Percentiles rank a stretch among this genome's conserved stretches.
Conservation (phyloP, 2,888 invertebrate genomes). For the Nymphalis c-album region DNA sequence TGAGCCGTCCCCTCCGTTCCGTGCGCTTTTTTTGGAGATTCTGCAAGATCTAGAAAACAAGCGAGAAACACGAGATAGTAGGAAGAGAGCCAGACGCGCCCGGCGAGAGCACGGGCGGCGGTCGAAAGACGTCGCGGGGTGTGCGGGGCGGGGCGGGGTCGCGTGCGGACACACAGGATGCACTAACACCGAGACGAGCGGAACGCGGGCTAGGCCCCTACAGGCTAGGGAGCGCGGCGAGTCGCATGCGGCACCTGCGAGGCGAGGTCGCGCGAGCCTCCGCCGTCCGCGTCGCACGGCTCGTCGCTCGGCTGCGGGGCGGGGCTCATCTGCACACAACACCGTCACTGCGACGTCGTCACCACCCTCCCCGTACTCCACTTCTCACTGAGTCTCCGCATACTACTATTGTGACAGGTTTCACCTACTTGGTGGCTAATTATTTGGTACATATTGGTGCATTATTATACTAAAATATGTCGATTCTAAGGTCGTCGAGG, state of each 20-base stretch:
- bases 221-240: slow-evolving; percentile 56
- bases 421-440: slow-evolving; percentile 46
- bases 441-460: slow-evolving; percentile 38
- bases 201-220: slow-evolving; percentile 75
- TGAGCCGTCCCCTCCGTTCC: slow-evolving; percentile 97
- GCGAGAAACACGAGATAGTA: slow-evolving; percentile 93
- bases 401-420: slow-evolving; percentile 48
- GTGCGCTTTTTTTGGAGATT: slow-evolving; percentile 99
- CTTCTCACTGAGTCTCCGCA: slow-evolving; percentile 79
- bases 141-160: slow-evolving; percentile 54
- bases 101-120: slow-evolving; percentile 66
- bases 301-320: slow-evolving; percentile 75
- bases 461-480: slow-evolving; percentile 31
- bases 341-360: slow-evolving; percentile 73
- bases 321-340: slow-evolving; percentile 81
- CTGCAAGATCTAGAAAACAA: slow-evolving; percentile 98
- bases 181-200: slow-evolving; percentile 74
- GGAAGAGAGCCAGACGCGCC: slow-evolving; percentile 83
- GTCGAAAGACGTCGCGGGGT: slow-evolving; percentile 59
- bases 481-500: slow-evolving; percentile 25
- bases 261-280: slow-evolving; percentile 74
- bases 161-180: slow-evolving; percentile 56
- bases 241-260: slow-evolving; percentile 73
- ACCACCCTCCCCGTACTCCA: slow-evolving; percentile 73
- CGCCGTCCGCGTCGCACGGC: slow-evolving; percentile 69